phyloP scores from a whole-genome alignment of 1,140 invertebrate genomes.

The Heliconius melpomene region DNA sequence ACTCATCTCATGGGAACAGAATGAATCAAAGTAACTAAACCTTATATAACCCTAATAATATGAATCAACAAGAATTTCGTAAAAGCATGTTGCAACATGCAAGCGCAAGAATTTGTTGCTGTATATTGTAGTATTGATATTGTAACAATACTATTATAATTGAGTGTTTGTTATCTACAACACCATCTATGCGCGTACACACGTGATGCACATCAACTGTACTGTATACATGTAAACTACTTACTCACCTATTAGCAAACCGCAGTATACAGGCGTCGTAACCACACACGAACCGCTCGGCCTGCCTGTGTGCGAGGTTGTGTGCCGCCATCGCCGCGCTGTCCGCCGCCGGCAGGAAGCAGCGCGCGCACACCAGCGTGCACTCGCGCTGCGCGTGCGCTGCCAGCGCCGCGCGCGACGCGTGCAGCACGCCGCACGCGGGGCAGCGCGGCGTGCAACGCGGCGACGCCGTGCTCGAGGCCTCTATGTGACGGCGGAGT shows the following conservation, averaged over 20 bases:
- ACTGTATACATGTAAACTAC: too few relatives aligned
- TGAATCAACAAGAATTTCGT: too few relatives aligned
- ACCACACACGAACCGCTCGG: slow-evolving; percentile 65
- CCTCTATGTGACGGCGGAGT: slow-evolving; percentile 49
- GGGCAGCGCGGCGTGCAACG: slow-evolving; percentile 44
- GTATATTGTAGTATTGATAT: too few relatives aligned
- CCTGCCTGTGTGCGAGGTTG: slow-evolving; percentile 57
- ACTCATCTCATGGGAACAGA: too few relatives aligned
- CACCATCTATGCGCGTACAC: too few relatives aligned
- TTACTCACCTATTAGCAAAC: slow-evolving; percentile 51
- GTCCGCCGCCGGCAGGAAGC: slow-evolving; percentile 45
- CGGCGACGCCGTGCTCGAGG: slow-evolving; percentile 33
- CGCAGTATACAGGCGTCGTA: slow-evolving; percentile 68
- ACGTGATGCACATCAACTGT: too few relatives aligned
- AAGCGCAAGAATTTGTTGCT: too few relatives aligned
- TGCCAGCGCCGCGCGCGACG: slow-evolving; percentile 45
- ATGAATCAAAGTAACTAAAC: too few relatives aligned
- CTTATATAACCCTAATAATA: too few relatives aligned
- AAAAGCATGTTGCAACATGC: too few relatives aligned
- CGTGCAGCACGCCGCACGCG: slow-evolving; percentile 40
- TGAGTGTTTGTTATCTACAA: too few relatives aligned
- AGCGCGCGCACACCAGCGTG: slow-evolving; percentile 53
- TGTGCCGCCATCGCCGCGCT: slow-evolving; percentile 51
- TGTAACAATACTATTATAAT: too few relatives aligned
- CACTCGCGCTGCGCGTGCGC: slow-evolving; percentile 46